Evolutionary conservation across 92 coral and sea anemone genomes (phyloP).

Genomic region (Desmophyllum pertusum): DNA sequence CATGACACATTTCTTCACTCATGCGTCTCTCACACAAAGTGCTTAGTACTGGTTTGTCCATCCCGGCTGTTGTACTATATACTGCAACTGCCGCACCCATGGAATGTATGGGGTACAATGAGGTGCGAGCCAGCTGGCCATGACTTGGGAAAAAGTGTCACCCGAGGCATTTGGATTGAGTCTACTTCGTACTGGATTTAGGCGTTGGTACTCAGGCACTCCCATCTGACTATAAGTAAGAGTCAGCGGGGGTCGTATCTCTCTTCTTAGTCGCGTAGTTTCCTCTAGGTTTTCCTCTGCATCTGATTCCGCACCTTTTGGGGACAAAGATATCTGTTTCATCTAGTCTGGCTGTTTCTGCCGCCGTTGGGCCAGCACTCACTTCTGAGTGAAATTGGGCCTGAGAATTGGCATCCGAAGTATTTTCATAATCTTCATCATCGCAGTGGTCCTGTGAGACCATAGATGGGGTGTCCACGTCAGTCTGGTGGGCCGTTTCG

Average conservation of each 20-base stretch:
- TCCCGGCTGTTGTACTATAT: conserved; percentile 3
- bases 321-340: too few relatives aligned
- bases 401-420: background rate
- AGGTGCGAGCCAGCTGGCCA: conserved; percentile 10
- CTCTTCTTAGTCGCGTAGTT: background rate
- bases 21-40: too few relatives aligned
- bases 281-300: conserved; percentile 4
- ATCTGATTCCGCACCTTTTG: too few relatives aligned
- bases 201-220: conserved; percentile 29
- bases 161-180: conserved; percentile 13
- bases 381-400: too few relatives aligned
- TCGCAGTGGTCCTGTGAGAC: conserved; percentile 15
- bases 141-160: background rate
- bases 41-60: conserved; percentile 14
- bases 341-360: too few relatives aligned
- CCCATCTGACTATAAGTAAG: too few relatives aligned
- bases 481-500: conserved; percentile 2
- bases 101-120: background rate
- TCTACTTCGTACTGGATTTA: conserved; percentile 18
- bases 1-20: too few relatives aligned
- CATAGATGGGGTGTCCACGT: too few relatives aligned
- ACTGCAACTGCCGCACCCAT: background rate
- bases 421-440: background rate
- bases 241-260: conserved; percentile 10
- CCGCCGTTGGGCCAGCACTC: too few relatives aligned